Conservation (phyloP, 2,888 invertebrate genomes). For the Eilema depressum region DNA sequence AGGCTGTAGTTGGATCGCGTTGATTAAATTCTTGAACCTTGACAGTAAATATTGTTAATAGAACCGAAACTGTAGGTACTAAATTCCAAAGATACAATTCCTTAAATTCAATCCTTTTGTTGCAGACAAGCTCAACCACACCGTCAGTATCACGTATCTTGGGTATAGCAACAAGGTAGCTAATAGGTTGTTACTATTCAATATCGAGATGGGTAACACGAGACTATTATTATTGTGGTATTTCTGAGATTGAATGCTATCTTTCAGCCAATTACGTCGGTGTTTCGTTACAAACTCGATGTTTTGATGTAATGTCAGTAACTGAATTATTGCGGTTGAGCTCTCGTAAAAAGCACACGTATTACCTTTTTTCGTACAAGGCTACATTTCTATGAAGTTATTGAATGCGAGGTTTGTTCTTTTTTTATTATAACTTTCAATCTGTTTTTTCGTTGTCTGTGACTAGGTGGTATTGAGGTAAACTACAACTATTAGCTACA, state of each 20-base stretch:
- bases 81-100: not conserved
- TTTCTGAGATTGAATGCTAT: constrained; percentile 57
- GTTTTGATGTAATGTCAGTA: constrained; percentile 52
- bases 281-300: constrained; percentile 51
- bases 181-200: constrained; percentile 52
- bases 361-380: constrained; percentile 40
- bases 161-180: constrained; percentile 36
- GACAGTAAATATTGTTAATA: not conserved
- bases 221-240: constrained; percentile 56
- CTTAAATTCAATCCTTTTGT: constrained; percentile 12
- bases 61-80: not conserved
- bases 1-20: constrained; percentile 10
- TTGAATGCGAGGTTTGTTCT: constrained; percentile 4
- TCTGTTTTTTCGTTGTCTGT: constrained; percentile 8
- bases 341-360: constrained; percentile 21
- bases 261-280: constrained; percentile 52
- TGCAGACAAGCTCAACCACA: constrained; percentile 1
- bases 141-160: constrained; percentile 10
- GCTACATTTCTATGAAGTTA: constrained; percentile 20
- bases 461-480: not conserved
- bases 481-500: not conserved
- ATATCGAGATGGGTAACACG: constrained; percentile 50
- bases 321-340: constrained; percentile 52
- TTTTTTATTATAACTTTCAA: constrained; percentile 14
- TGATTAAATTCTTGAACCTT: constrained; percentile 25